Conservation (phyloP, 2,797 vertebrate genomes). For the Parauchenoglanis ngamensis region DNA sequence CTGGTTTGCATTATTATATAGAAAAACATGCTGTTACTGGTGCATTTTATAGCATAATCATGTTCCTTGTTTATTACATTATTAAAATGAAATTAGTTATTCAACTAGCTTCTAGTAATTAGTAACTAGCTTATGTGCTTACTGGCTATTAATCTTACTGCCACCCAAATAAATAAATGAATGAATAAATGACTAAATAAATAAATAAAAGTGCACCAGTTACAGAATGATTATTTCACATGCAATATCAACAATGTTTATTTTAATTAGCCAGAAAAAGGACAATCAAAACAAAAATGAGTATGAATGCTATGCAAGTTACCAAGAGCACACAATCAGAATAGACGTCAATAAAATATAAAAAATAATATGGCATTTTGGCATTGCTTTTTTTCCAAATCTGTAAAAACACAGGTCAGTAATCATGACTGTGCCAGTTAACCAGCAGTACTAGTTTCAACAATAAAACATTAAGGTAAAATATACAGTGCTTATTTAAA, state of each 20-base stretch:
- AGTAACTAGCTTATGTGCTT: not conserved
- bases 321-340: not conserved
- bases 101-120: not conserved
- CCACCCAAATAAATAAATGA: not conserved
- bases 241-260: not conserved
- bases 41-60: not conserved
- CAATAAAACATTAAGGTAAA: not conserved
- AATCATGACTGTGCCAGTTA: not conserved
- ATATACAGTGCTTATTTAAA: not conserved
- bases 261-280: not conserved
- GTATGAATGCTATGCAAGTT: too few species aligned
- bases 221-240: not conserved
- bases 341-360: not conserved
- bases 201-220: not conserved
- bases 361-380: not conserved
- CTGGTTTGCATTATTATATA: not conserved
- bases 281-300: too few species aligned
- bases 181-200: too few species aligned
- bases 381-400: not conserved
- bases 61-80: not conserved
- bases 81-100: not conserved
- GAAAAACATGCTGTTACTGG: not conserved
- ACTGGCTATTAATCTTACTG: not conserved
- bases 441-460: not conserved
- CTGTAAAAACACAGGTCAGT: not conserved